Evolutionary conservation across 2,113 vertebrate genomes (phyloP).

Genomic region (Campylomormyrus tamandua): DNA sequence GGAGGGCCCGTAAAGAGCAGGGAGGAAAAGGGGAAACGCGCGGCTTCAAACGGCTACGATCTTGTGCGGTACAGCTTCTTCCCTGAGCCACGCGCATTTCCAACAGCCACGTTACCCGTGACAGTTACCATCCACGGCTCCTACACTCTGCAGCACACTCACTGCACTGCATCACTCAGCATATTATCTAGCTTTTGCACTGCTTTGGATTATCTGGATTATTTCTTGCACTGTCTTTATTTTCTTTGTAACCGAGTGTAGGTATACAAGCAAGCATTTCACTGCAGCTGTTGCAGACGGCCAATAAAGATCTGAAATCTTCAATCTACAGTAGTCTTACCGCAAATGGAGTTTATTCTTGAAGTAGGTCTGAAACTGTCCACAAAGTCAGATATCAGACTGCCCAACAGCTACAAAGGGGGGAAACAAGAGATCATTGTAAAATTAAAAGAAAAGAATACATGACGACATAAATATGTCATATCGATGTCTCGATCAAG

Average conservation of each 20-base stretch:
- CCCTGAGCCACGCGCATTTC: neutral
- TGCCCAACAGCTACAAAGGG: constrained; percentile 76
- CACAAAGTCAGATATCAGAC: constrained; percentile 92
- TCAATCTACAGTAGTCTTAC: constrained; percentile 59
- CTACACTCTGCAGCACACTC: neutral
- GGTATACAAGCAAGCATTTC: neutral
- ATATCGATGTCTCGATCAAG: neutral
- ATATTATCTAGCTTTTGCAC: neutral
- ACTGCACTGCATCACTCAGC: neutral
- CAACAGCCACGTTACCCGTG: neutral
- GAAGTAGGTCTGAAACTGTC: constrained; percentile 97
- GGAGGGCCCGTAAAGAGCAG: constrained; percentile 21
- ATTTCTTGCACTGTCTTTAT: neutral
- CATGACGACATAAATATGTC: neutral
- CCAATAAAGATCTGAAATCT: neutral
- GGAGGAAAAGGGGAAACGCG: neutral
- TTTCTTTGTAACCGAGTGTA: neutral
- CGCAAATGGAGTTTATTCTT: constrained; percentile 97
- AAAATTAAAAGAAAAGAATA: neutral
- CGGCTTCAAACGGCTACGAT: neutral
- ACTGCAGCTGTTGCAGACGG: neutral
- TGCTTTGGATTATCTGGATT: neutral
- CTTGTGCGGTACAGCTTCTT: too few relatives aligned
- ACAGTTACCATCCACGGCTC: neutral
- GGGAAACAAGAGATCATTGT: neutral